phyloP scores from a whole-genome alignment of 2,888 invertebrate species.

The Neoascia interrupta region DNA sequence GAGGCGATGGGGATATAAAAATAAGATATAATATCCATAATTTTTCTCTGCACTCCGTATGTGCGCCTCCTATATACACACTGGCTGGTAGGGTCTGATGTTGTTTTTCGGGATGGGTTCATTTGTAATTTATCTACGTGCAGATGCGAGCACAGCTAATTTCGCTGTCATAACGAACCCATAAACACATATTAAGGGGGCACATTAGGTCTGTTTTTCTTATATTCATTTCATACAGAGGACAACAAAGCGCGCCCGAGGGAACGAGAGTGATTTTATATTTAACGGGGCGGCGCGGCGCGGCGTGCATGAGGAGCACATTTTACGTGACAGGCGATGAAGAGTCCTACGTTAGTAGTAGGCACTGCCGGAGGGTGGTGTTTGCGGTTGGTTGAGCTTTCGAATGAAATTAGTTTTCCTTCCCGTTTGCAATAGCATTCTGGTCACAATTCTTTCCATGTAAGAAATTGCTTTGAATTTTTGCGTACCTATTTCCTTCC shows the following conservation, averaged over 20 bases:
- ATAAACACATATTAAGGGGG: slow-evolving; percentile 69
- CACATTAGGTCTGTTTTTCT: slow-evolving; percentile 66
- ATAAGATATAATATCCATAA: slow-evolving; percentile 58
- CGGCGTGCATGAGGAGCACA: slow-evolving; percentile 46
- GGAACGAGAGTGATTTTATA: slow-evolving; percentile 6
- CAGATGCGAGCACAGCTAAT: slow-evolving; percentile 68
- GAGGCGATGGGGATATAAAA: slow-evolving; percentile 64
- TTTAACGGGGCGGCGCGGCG: slow-evolving; percentile 45
- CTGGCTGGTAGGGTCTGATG: slow-evolving; percentile 16
- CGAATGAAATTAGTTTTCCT: slow-evolving; percentile 52
- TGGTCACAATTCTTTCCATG: slow-evolving; percentile 56
- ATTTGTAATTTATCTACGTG: slow-evolving; percentile 66
- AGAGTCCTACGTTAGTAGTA: slow-evolving; percentile 22
- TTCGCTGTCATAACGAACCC: slow-evolving; percentile 69
- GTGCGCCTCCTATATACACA: slow-evolving; percentile 20
- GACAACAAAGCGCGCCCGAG: slow-evolving; percentile 24
- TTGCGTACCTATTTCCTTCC: no score
- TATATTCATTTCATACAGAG: slow-evolving; percentile 59
- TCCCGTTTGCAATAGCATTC: slow-evolving; percentile 24
- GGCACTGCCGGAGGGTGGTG: not conserved
- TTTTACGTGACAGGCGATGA: slow-evolving; percentile 52
- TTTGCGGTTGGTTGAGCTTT: slow-evolving; percentile 7
- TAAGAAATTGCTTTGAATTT: no score
- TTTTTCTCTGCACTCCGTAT: slow-evolving; percentile 31
- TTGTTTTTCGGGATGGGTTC: slow-evolving; percentile 57